Base-by-base conservation (phyloP, 2,113 vertebrate species). In the Hippocampus abdominalis region DNA sequence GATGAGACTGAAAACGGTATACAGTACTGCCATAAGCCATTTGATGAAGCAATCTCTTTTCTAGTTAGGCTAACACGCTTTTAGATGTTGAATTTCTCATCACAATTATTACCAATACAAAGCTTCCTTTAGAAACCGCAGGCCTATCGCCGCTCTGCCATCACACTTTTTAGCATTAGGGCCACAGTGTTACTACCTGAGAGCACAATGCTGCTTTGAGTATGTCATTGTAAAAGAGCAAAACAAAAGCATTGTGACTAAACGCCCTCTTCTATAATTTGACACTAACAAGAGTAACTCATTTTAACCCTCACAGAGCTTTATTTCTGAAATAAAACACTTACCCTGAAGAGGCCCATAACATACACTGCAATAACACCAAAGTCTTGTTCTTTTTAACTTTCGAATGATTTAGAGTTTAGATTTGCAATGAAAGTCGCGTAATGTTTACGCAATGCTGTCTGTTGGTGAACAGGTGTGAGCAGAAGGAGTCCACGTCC, bases 401-500 rank as follows among this genome's bases (percentile, higher is more conserved):
- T 21, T 1, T 36, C 2, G 36, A 54, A 54, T 54, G 21, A 16
- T 32, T 53, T 36, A 20, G 16, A 15, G 3, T 16, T 29, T 29
- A 51, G 48, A 20, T 56, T 54, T 56, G 9, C 32, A 36, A 56
- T 65, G 66, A 69, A 8, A 57, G 49, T 29, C 71, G 40, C 66
- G 44, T 69, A 48, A 70, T 44, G 73, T 59, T 77, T 53, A 70
- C 61, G 2, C 46, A 16, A 73, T 54, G 64, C 70, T 74, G 69
- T 91, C 65, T 81, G 69, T 86, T 59, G 73, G 64, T 69, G 74
- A 72, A 85, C 93, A 98, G 97, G 91, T 94, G 93, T 94, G 87
- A 88, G 92, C 77, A 89, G 95, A 53, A 97, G 91, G 87, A 94
- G 86, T 85, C 95, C 95, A 0, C 92, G 95, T 21, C 93, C 93